Evolutionary conservation across 2,797 vertebrate genomes (phyloP), one percentile per base, ranked within the genome.

Genomic region (Chelon auratus): DNA sequence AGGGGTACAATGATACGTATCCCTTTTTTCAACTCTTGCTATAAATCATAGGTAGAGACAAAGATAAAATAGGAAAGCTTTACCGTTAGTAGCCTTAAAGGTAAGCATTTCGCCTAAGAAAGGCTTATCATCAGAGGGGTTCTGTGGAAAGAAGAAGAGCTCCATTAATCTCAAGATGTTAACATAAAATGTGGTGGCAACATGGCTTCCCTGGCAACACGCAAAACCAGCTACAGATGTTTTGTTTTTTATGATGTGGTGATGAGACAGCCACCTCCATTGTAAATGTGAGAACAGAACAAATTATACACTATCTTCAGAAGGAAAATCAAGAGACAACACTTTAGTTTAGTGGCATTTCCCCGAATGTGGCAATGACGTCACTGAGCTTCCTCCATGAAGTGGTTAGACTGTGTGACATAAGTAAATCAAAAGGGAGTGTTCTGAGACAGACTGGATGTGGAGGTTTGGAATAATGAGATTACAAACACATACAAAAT

Each of bases 331-430:
- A 72, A 85, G 40, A 75, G 48, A 87, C 61, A 78, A 68, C 55
- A 67, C 36, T 67, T 85, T 45, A 82, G 63, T 63, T 75, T 59
- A 67, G 79, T 81, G 84, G 72, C 88, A 89, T 92, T 93, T 92
- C 91, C 85, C 90, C 74, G 88, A 90, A 92, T 86, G 76, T 88
- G 77, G 64, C 63, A 48, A 54, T 84, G 78, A 85, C 85, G 82
- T 91, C 87, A 90, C 33, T 42, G 57, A 68, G 78, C 86, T 91
- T 91, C 86, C 88, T 89, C 72, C 84, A 76, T 67, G 72, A 83
- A 8, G 80, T 22, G 84, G 85, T 85, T 78, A 81, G 60, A 74
- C 63, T 50, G 18, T 53, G 24, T 76, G 55, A 80, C 75, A 58
- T 55, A 42, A 60, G 43, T 54, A 26, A 52, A 56, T 68, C 18